Percentiles rank a stretch among this genome's conserved stretches.
phyloP scores from a whole-genome alignment of 2,888 invertebrate genomes.

The Apodemia mormo region DNA sequence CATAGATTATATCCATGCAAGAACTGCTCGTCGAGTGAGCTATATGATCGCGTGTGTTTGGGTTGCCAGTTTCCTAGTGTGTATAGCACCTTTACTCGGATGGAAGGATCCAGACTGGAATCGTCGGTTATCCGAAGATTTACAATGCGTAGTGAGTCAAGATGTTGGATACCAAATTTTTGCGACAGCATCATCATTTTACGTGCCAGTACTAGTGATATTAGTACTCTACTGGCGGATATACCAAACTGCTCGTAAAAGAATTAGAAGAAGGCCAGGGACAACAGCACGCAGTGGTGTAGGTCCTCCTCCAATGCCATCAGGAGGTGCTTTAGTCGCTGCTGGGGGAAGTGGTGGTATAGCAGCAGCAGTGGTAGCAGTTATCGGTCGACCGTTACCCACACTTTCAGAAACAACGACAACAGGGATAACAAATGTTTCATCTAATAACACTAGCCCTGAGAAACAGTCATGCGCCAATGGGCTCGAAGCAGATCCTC shows the following conservation, averaged over 20 bases:
- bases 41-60: conserved; percentile 92
- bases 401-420: conserved; percentile 88
- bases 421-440: conserved; percentile 87
- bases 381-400: conserved; percentile 86
- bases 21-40: conserved; percentile 88
- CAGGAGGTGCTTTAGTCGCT: conserved; percentile 83
- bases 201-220: conserved; percentile 93
- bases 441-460: conserved; percentile 88
- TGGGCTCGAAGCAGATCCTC: conserved; percentile 84
- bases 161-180: conserved; percentile 93
- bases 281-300: conserved; percentile 74
- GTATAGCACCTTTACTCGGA: conserved; percentile 92
- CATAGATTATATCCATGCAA: conserved; percentile 93
- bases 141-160: conserved; percentile 91
- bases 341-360: conserved; percentile 87
- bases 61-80: conserved; percentile 91
- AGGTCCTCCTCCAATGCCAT: conserved; percentile 73
- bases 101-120: conserved; percentile 87
- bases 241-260: conserved; percentile 92
- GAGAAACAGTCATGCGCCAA: conserved; percentile 88
- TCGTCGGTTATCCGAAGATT: conserved; percentile 81
- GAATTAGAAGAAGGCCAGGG: conserved; percentile 88
- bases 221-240: conserved; percentile 95
- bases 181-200: conserved; percentile 95
- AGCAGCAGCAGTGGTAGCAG: conserved; percentile 87